phyloP scores from a whole-genome alignment of 2,888 invertebrate genomes.

The Aphidoletes aphidimyza region DNA sequence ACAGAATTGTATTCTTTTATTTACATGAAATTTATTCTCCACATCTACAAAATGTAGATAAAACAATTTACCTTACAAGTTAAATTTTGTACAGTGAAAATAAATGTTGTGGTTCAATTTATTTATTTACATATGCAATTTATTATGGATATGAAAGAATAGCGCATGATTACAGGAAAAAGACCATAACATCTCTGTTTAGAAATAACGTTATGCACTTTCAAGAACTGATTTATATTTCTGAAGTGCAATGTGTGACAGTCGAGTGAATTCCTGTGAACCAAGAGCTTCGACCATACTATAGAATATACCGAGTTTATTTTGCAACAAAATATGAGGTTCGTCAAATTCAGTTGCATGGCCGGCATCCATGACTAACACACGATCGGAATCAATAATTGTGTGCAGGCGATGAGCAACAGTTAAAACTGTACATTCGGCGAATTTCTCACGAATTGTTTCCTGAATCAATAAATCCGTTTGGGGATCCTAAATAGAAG shows the following conservation, averaged over 20 bases:
- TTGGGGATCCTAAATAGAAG: conserved; percentile 55
- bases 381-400: conserved; percentile 86
- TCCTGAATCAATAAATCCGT: conserved; percentile 83
- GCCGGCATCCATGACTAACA: conserved; percentile 83
- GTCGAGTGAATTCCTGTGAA: conserved; percentile 60
- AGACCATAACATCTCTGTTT: no score
- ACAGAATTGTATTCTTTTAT: no score
- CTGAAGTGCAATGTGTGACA: conserved; percentile 57
- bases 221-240: conserved; percentile 57
- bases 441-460: conserved; percentile 79
- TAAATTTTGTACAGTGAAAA: no score
- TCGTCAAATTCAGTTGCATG: conserved; percentile 77
- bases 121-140: no score
- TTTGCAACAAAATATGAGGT: conserved; percentile 71
- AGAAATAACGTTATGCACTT: no score
- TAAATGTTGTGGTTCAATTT: no score
- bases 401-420: conserved; percentile 89
- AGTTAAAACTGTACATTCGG: conserved; percentile 82
- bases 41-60: no score
- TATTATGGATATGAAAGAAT: no score
- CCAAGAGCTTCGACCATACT: conserved; percentile 76
- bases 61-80: no score
- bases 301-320: conserved; percentile 70
- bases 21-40: no score
- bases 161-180: no score